Percentiles rank a stretch among this genome's conserved stretches.
Conservation (phyloP, 2,113 vertebrate species). For the human (Homo sapiens) region GRCh38 chr9:113850001-113850500, state of each 20-base stretch:
- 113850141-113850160: neutral
- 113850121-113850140: constrained; percentile 17
- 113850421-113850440: neutral
- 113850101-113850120: neutral
- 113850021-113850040: too few relatives aligned
- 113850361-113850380: neutral
- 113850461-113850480: neutral
- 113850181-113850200: neutral
- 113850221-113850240: neutral
- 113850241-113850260: neutral
- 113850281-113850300: neutral
- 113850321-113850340: neutral
- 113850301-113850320: neutral
- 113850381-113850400: neutral
- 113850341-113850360: neutral
- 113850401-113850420: neutral
- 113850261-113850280: neutral
- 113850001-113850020: too few relatives aligned
- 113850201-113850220: neutral
- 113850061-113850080: neutral
- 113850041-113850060: too few relatives aligned
- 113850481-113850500: too few relatives aligned
- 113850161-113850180: neutral
- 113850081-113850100: neutral
- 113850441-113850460: neutral